Base-by-base conservation (phyloP, 1,140 invertebrate genomes). In the Drosophila willistoni region DNA sequence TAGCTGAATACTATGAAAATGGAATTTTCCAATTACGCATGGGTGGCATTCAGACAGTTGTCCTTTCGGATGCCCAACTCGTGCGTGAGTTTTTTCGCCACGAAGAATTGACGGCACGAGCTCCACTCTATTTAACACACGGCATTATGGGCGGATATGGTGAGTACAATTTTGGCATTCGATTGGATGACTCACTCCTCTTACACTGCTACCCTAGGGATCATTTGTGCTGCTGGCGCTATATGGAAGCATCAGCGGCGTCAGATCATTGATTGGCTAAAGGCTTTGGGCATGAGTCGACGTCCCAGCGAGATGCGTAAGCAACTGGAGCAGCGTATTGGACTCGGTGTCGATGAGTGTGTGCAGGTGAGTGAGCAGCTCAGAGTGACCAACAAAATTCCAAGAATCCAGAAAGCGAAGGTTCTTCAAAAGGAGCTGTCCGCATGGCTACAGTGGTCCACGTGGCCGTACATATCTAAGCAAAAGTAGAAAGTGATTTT, bases 121-220 rank as follows among this genome's bases (percentile, higher is more conserved):
- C 97, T 1, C 96, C 96, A 1, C 93, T 98, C 0, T 96, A 95
- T 87, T 91, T 97, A 17, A 97, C 96, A 0, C 96, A 97, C 86
- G 97, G 96, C 41, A 96, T 98, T 10, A 97, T 97, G 95, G 93
- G 96, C 68, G 96, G 97, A 76, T 95, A 96, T 86, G 97, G 97
- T 97, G 93, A 94, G 93, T 64, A 13, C 12, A 9, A 17, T 5
- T 29, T 25, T 39, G 14, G 6, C 60, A n/a, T 17, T n/a, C 10
- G 1, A 17, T 25, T n/a, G 9, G 17, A 19, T 51, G 17, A 22
- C 44, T 51, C 44, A 22, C 6, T 22, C 7, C 10, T 39, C 36
- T 13, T 6, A 10, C 34, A 36, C 34, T 12, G 10, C 34, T 51
- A n/a, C n/a, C 66, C 25, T 82, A 97, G 97, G 97, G 60, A 91